Evolutionary conservation across 1,140 invertebrate species (phyloP).

Genomic region (Sitobion miscanthi): DNA sequence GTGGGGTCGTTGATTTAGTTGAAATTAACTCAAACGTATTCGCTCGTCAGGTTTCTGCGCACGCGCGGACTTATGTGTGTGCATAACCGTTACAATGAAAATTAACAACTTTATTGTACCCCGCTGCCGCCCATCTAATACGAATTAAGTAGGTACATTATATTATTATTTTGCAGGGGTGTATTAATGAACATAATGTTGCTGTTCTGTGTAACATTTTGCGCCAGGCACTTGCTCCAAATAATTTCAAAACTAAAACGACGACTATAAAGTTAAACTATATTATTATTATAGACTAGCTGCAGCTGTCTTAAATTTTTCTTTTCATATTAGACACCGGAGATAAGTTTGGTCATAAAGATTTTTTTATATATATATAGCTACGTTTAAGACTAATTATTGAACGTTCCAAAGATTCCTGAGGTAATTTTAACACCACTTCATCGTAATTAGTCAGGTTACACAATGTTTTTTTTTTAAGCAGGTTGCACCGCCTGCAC

Average conservation of each 20-base stretch:
- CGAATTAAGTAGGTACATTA: neutral
- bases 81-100: neutral
- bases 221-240: neutral
- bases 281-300: too few species aligned
- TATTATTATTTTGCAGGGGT: neutral
- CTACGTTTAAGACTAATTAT: neutral
- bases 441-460: neutral
- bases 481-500: too few species aligned
- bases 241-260: neutral
- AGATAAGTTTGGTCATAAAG: too few species aligned
- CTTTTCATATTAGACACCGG: too few species aligned
- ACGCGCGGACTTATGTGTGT: neutral
- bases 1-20: neutral
- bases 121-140: neutral
- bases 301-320: too few species aligned
- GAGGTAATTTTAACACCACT: neutral
- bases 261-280: neutral
- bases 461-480: neutral
- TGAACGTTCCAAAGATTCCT: neutral
- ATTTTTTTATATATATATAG: neutral
- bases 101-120: conserved; percentile 9
- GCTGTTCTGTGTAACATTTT: neutral
- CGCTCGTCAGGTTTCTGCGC: neutral
- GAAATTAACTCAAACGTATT: neutral
- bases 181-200: neutral